Conservation (phyloP, 2,113 vertebrate genomes). For the Xyliphius kryptos region DNA sequence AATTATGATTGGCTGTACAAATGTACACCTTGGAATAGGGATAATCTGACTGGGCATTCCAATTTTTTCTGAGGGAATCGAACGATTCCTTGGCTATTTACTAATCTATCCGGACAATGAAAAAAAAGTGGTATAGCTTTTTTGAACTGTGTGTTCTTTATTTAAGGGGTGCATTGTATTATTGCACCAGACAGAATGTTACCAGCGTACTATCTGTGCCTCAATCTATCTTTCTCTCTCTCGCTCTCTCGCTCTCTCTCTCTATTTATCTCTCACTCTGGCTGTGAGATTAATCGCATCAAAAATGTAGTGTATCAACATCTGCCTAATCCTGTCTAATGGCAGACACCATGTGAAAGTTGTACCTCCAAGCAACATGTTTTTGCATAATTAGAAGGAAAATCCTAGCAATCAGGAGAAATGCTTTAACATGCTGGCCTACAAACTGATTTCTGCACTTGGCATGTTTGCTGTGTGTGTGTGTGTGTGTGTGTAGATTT, state of each 20-base stretch:
- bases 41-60: too few relatives aligned
- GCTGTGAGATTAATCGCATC: slow-evolving; percentile 53
- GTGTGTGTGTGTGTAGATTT: background rate
- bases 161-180: too few relatives aligned
- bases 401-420: slow-evolving; percentile 20
- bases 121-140: too few relatives aligned
- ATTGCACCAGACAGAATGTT: too few relatives aligned
- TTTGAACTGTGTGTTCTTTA: too few relatives aligned
- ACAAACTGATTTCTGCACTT: background rate
- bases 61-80: too few relatives aligned
- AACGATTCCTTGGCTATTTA: too few relatives aligned
- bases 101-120: too few relatives aligned
- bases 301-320: slow-evolving; percentile 58
- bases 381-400: slow-evolving; percentile 42
- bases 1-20: too few relatives aligned
- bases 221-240: too few relatives aligned
- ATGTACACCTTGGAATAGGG: too few relatives aligned
- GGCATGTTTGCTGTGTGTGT: background rate
- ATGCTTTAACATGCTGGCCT: slow-evolving; percentile 21
- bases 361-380: slow-evolving; percentile 45
- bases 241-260: background rate
- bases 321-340: slow-evolving; percentile 56
- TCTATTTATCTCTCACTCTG: slow-evolving; percentile 6
- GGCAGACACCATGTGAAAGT: slow-evolving; percentile 47
- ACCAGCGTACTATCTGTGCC: too few relatives aligned